These are phyloP conservation scores for Arge pagana DNA, from an alignment of 2,888 invertebrate species.

Conservation along the genomic window DNA sequence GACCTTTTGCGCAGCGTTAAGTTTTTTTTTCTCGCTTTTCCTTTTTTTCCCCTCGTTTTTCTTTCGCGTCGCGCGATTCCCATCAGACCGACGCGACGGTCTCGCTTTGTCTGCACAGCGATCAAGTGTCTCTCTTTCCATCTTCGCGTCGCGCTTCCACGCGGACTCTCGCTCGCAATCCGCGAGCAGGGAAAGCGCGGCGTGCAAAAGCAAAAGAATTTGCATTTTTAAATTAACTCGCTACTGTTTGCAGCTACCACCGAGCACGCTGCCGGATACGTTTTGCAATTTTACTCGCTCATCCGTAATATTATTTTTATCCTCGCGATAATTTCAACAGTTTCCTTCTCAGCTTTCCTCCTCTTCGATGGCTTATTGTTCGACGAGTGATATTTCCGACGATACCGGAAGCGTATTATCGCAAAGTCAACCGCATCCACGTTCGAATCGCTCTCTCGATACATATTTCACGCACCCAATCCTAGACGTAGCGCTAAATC, in stretches of 20 bases:
- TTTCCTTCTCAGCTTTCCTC: constrained; percentile 8
- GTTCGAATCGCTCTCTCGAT: too few relatives aligned
- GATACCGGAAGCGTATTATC: too few relatives aligned
- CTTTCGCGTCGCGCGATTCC: constrained; percentile 11
- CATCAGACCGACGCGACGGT: too few relatives aligned
- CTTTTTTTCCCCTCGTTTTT: constrained; percentile 22
- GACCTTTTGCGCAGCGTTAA: not conserved
- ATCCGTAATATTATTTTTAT: constrained; percentile 28
- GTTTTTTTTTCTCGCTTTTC: constrained; percentile 25
- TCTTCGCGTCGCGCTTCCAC: constrained; percentile 2
- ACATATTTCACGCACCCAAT: too few relatives aligned
- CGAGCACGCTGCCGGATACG: constrained; percentile 23
- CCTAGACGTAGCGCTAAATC: too few relatives aligned
- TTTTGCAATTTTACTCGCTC: constrained; percentile 49
- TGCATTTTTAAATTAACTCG: constrained; percentile 59
- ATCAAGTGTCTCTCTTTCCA: not conserved
- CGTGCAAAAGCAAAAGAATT: constrained; percentile 41
- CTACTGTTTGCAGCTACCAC: constrained; percentile 57
- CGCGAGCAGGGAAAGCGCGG: constrained; percentile 33
- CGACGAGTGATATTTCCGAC: too few relatives aligned
- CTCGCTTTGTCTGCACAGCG: not conserved
- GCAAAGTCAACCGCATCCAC: too few relatives aligned
- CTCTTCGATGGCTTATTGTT: too few relatives aligned
- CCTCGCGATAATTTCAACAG: constrained; percentile 15
- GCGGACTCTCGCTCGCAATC: constrained; percentile 18